These are phyloP conservation scores for Galaxea fascicularis DNA, from an alignment of 92 coral and sea anemone species.

Conservation along the genomic window DNA sequence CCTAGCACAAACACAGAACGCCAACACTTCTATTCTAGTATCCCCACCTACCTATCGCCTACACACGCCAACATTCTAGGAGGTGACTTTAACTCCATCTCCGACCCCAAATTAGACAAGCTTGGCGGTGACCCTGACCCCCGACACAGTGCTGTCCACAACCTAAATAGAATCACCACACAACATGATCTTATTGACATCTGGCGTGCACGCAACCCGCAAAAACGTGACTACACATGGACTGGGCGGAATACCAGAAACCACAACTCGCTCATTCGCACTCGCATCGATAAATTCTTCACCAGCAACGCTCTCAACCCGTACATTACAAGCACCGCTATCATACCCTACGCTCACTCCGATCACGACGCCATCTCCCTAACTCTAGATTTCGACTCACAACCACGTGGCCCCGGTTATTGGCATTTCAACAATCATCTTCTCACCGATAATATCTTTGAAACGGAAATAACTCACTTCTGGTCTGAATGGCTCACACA, in stretches of 20 bases:
- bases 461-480: background rate
- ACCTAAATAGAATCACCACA: background rate
- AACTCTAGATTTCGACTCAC: background rate
- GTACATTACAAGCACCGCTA: background rate
- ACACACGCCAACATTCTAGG: background rate
- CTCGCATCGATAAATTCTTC: conserved; percentile 2
- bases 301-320: background rate
- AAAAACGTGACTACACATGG: background rate
- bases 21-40: background rate
- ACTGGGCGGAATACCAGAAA: background rate
- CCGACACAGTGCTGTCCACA: background rate
- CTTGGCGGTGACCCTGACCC: background rate
- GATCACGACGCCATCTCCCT: background rate
- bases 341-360: background rate
- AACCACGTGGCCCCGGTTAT: background rate
- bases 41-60: background rate
- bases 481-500: background rate
- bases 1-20: background rate
- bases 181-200: background rate
- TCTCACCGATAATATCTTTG: background rate
- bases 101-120: background rate
- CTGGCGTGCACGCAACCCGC: background rate
- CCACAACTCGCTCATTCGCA: background rate
- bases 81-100: too few species aligned
- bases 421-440: background rate